These are phyloP conservation scores for Homarus americanus DNA, from an alignment of 1,140 invertebrate genomes.

Conservation along the genomic window DNA sequence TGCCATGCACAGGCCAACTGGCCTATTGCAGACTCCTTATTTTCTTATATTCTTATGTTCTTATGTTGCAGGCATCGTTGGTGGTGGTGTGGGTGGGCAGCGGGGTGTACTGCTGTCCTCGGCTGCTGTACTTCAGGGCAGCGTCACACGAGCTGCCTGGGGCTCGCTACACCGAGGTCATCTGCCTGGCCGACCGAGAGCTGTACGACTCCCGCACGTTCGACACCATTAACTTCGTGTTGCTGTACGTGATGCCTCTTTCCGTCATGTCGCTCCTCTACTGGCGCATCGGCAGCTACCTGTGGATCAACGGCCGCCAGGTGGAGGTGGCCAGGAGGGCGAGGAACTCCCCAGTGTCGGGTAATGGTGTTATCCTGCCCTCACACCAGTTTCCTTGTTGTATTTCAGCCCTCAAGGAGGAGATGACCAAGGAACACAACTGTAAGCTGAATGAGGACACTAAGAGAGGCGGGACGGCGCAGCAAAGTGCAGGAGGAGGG, in stretches of 20 bases:
- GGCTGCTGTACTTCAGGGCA: constrained; percentile 80
- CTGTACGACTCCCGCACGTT: constrained; percentile 87
- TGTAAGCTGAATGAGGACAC: neutral
- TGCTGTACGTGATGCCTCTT: constrained; percentile 86
- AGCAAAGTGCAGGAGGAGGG: neutral
- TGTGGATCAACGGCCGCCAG: constrained; percentile 80
- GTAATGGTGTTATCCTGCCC: neutral
- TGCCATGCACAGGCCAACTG: too few species aligned
- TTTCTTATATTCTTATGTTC: too few species aligned
- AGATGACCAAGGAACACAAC: constrained; percentile 7
- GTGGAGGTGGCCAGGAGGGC: constrained; percentile 45
- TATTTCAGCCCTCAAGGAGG: constrained; percentile 43
- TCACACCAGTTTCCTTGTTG: constrained; percentile 17
- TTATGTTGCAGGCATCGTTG: constrained; percentile 83
- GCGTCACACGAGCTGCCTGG: constrained; percentile 60
- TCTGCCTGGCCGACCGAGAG: constrained; percentile 85
- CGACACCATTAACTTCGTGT: constrained; percentile 87
- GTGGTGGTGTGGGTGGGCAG: constrained; percentile 87
- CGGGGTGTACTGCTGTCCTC: constrained; percentile 86
- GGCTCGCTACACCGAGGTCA: constrained; percentile 81
- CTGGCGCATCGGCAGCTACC: constrained; percentile 85
- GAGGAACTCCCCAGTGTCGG: neutral
- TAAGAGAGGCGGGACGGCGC: neutral
- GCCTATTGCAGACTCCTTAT: too few species aligned
- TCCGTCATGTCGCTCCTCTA: constrained; percentile 86